Base-by-base conservation (phyloP, 2,888 invertebrate genomes). In the Lysandra coridon region DNA sequence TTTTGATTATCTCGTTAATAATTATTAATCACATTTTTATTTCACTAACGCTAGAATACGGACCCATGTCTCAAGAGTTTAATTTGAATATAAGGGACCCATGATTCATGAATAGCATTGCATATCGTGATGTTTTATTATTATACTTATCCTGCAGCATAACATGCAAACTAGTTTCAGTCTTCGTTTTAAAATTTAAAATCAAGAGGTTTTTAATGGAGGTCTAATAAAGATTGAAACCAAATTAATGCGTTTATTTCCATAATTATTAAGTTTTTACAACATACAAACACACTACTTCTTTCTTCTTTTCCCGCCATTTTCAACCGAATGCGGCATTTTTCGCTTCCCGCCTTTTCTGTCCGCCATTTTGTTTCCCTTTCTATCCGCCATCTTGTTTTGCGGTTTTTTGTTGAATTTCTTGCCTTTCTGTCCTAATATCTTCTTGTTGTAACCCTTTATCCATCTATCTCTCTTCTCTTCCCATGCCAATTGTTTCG, bases 401-500 rank as follows among this genome's bases (percentile, higher is more conserved):
- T 75, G 57, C 10, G 64, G 75, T 83, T 83, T 82, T 79, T 86
- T 86, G 76, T 83, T 83, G 40, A 84, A 84, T 17, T 85, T 86
- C 69, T 85, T 85, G 60, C 82, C 84, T 80, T 88, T 88, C 62
- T 90, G 88, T 0, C 94, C 94, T 40, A 89, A 83, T 80, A 94
- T 89, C 85, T 92, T 94, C 82, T 87, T 94, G 81, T 95, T 95
- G 84, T 92, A 96, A 0, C 96, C 95, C 82, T 95, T 95, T 64
- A 96, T 91, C 96, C 96, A 96, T 17, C 89, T 87, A 83, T 96
- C 95, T 40, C 98, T 91, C 30, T 96, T 96, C 60, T 96, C 96
- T 90, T 98, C 98, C 98, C 98, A 98, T 73, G 97, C 96, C 33
- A 98, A 86, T 90, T 98, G 98, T 86, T 97, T 97, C 6, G 91